Evolutionary conservation across 2,113 vertebrate species (phyloP), one percentile per base, ranked within the genome.

Genomic region (Mesitornis unicolor): DNA sequence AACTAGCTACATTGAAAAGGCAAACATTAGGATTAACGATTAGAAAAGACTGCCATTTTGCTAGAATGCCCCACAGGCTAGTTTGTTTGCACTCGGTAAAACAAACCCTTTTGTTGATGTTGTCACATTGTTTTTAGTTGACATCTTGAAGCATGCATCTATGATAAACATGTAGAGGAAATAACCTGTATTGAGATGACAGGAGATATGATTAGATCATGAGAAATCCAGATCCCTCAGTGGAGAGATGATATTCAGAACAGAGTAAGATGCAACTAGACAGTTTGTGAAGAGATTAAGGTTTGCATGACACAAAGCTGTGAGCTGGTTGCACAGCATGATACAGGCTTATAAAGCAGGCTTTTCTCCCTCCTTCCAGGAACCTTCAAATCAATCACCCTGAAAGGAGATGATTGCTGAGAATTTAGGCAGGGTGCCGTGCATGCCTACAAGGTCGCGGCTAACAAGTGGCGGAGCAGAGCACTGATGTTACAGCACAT

Each of bases 121-220:
- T 95, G 90, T 90, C 96, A 90, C 81, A 91, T 95, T 89, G 93
- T 97, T 97, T 97, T 97, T 48, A 89, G 80, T 79, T 97, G 89
- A 79, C 86, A 77, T 96, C 97, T 94, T 96, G 93, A 97, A 97
- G 94, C 64, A 53, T 68, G 33, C 68, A 45, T 87, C 91, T 94
- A 35, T 96, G 96, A 97, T 95, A 96, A 95, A 92, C 76, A 73
- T 64, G 60, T 86, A 93, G 90, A 83, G 90, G 79, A 96, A 92
- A 94, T 51, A 90, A 79, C 70, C 75, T 87, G 65, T 53, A 43
- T 47, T 48, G 73, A 90, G 79, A 82, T 92, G 95, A 97, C 93
- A 96, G 90, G 94, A 97, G 95, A 95, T 80, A 92, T 24, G 64
- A 96, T 94, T 91, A 77, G 71, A 96, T 97, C 96, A 95, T 80